Base-by-base conservation (phyloP, 2,888 invertebrate genomes). In the Hemithea aestivaria region DNA sequence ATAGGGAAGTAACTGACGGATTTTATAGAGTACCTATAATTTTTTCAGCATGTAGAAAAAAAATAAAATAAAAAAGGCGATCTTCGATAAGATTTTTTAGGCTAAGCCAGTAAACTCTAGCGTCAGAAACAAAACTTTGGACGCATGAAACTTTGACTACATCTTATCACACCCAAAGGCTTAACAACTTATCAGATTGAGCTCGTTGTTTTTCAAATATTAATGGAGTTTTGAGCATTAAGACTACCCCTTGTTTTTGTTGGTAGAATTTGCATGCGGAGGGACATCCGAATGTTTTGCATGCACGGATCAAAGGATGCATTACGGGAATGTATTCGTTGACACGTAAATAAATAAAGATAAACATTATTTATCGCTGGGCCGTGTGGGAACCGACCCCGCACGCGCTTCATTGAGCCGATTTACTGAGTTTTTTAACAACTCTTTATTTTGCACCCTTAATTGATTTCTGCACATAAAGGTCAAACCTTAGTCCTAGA, bases 331-430 rank as follows among this genome's bases (percentile, higher is more conserved):
- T 73, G 76, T 80, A 80, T 82, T 80, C 79, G 65, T 55, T 69
- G 73, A 77, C 84, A 82, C 82, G 81, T 81, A 82, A 80, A 83
- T 82, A 83, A 83, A 83, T 83, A 81, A 78, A 72, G 72, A 75
- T 72, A 78, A 80, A 78, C 78, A 76, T 56, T 57, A 52, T 51
- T 48, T 49, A 42, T 48, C 51, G 46, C 39, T 12, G 34, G 23
- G 23, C 31, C 11, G 40, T 48, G 48, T 51, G 53, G 38, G 53
- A 53, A 53, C 49, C 33, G 16, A 2, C 3, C 16, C 2, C 5
- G 16, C 16, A 29, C 44, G 32, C 32, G 41, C 40, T 40, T 35
- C 38, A 35, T 38, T 46, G 41, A 35, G 30, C 36, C 47, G 48
- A 49, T 51, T 49, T 46, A 22, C 8, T 25, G 32, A 40, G 5